A percentile compares a stretch with the other conserved stretches of the same genome.
Conservation (phyloP, 1,140 invertebrate species). For the Drosophila ogumai region DNA sequence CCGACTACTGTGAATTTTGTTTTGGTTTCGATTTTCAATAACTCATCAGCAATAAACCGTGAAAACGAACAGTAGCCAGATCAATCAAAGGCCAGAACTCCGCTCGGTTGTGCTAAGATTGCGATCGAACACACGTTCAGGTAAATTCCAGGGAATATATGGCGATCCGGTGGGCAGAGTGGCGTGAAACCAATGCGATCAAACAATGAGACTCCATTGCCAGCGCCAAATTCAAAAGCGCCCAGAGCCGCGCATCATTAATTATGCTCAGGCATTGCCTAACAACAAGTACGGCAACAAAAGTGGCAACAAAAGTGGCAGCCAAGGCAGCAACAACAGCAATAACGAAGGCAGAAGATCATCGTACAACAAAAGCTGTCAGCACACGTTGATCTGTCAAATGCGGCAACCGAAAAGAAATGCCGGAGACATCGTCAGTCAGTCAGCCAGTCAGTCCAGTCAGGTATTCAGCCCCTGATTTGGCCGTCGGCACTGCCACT, state of each 20-base stretch:
- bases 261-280: conserved; percentile 78
- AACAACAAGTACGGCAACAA: conserved; percentile 45
- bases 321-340: conserved; percentile 8
- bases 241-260: conserved; percentile 78
- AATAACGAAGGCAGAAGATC: conserved; percentile 35
- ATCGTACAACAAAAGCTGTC: conserved; percentile 71
- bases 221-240: conserved; percentile 78
- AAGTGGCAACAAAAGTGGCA: conserved; percentile 45
- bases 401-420: conserved; percentile 71
- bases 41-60: conserved; percentile 72
- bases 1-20: conserved; percentile 49
- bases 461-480: conserved; percentile 25
- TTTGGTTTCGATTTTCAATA: conserved; percentile 52
- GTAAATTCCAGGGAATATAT: conserved; percentile 12
- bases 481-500: conserved; percentile 51
- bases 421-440: conserved; percentile 55
- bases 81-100: conserved; percentile 66
- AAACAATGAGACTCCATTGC: conserved; percentile 62
- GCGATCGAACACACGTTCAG: conserved; percentile 36
- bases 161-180: conserved; percentile 43
- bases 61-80: conserved; percentile 79
- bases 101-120: conserved; percentile 41
- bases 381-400: conserved; percentile 82
- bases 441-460: conserved; percentile 20
- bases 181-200: conserved; percentile 79